Conservation (phyloP, 1,140 invertebrate genomes). For the Scaptomyza hsui region DNA sequence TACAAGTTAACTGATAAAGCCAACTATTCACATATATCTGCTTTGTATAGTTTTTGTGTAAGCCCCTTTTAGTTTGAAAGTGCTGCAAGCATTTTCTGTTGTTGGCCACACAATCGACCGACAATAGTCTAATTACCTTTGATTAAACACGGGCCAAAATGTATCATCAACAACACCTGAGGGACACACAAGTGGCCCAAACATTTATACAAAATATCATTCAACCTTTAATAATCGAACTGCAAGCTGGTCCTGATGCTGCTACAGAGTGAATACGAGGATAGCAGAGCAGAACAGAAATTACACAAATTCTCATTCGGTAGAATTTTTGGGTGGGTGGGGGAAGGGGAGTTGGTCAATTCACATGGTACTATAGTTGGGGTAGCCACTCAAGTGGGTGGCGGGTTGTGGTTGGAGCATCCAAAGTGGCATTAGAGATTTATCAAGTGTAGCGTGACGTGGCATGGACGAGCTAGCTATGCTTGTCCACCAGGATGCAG, state of each 20-base stretch:
- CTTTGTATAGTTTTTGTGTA: background rate
- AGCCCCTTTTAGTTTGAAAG: background rate
- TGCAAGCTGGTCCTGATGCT: constrained; percentile 10
- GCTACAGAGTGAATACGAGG: background rate
- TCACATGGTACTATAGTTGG: constrained; percentile 2
- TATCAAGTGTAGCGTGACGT: constrained; percentile 81
- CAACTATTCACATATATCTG: background rate
- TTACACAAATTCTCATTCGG: constrained; percentile 64
- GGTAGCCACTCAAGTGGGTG: constrained; percentile 46
- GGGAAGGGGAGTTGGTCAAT: constrained; percentile 15
- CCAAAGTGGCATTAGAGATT: constrained; percentile 82
- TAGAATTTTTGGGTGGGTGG: background rate
- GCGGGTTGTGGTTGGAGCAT: constrained; percentile 62
- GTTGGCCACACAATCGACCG: constrained; percentile 42
- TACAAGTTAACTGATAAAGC: background rate
- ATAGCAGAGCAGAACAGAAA: constrained; percentile 65
- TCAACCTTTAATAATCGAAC: constrained; percentile 72
- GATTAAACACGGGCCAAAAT: constrained; percentile 68
- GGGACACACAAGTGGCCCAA: constrained; percentile 51
- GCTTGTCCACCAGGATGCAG: constrained; percentile 12
- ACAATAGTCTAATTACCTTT: constrained; percentile 75
- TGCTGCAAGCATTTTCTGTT: background rate
- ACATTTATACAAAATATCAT: constrained; percentile 61
- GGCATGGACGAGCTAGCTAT: constrained; percentile 67
- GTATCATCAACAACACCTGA: constrained; percentile 60